Evolutionary conservation across 2,113 vertebrate genomes (phyloP), one percentile per base, ranked within the genome.

Genomic region (Gobius niger): DNA sequence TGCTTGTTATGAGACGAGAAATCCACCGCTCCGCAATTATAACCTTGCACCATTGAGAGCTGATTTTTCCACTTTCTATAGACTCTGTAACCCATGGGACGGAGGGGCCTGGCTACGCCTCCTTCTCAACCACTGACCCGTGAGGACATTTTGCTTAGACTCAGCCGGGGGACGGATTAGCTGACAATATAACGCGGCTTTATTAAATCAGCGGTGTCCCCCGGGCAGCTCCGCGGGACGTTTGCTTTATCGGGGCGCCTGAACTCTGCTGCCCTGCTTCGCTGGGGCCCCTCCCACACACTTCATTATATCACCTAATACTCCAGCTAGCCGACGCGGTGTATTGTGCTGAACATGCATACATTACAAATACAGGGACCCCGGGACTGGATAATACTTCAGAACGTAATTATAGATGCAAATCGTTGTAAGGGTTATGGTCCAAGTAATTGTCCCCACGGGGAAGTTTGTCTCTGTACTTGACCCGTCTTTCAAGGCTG

Each of bases 181-280:
- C 65, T 64, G 49, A 1, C 51, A 81, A 85, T 86, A 88, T 70
- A 90, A 78, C 85, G 82, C 7, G 47, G 83, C 79, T 82, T 76
- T 85, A 88, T 84, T 72, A 84, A 83, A 85, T 80, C 52, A 79
- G 75, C 77, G 66, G 59, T 69, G 59, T 74, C 63, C 68, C 49
- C 56, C 49, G 19, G 64, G 4, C 64, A 49, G 62, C 51, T 68
- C 60, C 15, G 63, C 63, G 52, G 80, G 59, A 65, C 62, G 81
- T 87, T 87, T 84, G 68, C 65, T 85, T 60, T 83, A 82, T 69
- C 72, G 68, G 77, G 63, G 70, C 67, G 54, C 63, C 67, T 76
- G 70, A 82, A 80, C 74, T 69, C 76, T 62, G 13, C 65, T 67
- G 69, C 63, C 74, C 83, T 50, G 46, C 75, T 76, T 68, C n/a